Evolutionary conservation across 2,113 vertebrate genomes (phyloP).

Genomic region (Seriola dumerili): DNA sequence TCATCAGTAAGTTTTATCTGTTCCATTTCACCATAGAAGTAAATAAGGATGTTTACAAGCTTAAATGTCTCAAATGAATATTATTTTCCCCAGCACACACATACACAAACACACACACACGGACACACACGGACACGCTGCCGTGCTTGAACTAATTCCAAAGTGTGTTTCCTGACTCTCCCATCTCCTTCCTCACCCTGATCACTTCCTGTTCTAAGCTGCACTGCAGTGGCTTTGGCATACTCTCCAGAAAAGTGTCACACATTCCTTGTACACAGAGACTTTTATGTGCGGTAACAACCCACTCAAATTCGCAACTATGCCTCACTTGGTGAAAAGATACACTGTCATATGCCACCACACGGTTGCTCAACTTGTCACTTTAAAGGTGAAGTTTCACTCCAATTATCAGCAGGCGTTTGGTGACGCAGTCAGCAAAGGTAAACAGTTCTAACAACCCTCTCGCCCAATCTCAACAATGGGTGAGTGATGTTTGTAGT

Average conservation of each 20-base stretch:
- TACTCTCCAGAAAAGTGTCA: slow-evolving; percentile 59
- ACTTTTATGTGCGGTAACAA: slow-evolving; percentile 71
- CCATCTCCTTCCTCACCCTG: slow-evolving; percentile 66
- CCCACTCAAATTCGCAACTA: slow-evolving; percentile 53
- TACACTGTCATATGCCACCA: slow-evolving; percentile 52
- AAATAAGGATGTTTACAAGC: slow-evolving; percentile 56
- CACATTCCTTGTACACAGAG: slow-evolving; percentile 52
- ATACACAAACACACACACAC: slow-evolving; percentile 27
- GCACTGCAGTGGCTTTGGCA: slow-evolving; percentile 53
- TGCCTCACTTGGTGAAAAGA: slow-evolving; percentile 45
- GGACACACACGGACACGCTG: slow-evolving; percentile 27
- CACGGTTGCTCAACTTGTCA: slow-evolving; percentile 26
- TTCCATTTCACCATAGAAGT: slow-evolving; percentile 4
- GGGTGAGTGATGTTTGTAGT: slow-evolving; percentile 50
- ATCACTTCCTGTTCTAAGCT: slow-evolving; percentile 67
- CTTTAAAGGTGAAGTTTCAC: slow-evolving; percentile 51
- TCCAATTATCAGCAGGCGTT: slow-evolving; percentile 48
- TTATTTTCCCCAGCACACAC: background rate
- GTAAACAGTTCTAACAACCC: slow-evolving; percentile 38
- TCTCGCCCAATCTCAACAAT: slow-evolving; percentile 15
- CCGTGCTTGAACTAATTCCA: slow-evolving; percentile 60
- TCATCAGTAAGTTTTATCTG: slow-evolving; percentile 1
- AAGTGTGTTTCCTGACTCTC: slow-evolving; percentile 60
- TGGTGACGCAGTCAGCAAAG: slow-evolving; percentile 48
- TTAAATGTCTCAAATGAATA: slow-evolving; percentile 23